These are phyloP conservation scores for Tetraneura akinire DNA, from an alignment of 1,140 invertebrate genomes.

Conservation along the genomic window DNA sequence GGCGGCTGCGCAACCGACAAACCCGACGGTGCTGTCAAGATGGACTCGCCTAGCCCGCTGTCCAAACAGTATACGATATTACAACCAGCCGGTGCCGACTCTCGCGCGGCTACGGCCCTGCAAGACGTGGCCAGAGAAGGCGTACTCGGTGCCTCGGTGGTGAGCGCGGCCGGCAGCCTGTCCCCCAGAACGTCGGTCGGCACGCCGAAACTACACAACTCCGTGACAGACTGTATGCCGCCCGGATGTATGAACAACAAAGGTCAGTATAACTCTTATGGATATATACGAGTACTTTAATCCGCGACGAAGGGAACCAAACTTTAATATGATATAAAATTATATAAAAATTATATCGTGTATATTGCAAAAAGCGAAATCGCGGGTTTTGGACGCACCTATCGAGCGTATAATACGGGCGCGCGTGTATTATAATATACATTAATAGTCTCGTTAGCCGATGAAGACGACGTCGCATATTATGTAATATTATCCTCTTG, in stretches of 20 bases:
- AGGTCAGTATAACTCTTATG: too few species aligned
- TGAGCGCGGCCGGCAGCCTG: constrained; percentile 58
- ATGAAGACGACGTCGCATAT: neutral
- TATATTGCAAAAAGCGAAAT: too few species aligned
- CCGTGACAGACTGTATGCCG: neutral
- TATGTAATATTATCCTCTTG: neutral
- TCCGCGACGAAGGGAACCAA: too few species aligned
- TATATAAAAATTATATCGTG: too few species aligned
- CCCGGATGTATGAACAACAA: constrained; percentile 39
- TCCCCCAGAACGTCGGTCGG: constrained; percentile 23
- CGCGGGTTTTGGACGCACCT: too few species aligned
- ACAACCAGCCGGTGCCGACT: constrained; percentile 75
- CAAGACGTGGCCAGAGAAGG: constrained; percentile 73
- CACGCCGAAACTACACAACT: neutral
- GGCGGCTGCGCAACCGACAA: constrained; percentile 30
- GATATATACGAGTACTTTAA: too few species aligned
- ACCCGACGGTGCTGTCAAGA: constrained; percentile 9
- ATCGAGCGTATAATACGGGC: too few species aligned
- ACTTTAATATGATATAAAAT: too few species aligned
- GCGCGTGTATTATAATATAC: too few species aligned
- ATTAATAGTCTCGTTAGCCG: neutral
- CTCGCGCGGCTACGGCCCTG: constrained; percentile 74
- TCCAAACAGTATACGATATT: constrained; percentile 79
- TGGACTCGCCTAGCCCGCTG: constrained; percentile 62
- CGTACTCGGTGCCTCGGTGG: constrained; percentile 67